Evolutionary conservation across 2,113 vertebrate species (phyloP), one percentile per base, ranked within the genome.

Genomic region (Cygnus buccinator): DNA sequence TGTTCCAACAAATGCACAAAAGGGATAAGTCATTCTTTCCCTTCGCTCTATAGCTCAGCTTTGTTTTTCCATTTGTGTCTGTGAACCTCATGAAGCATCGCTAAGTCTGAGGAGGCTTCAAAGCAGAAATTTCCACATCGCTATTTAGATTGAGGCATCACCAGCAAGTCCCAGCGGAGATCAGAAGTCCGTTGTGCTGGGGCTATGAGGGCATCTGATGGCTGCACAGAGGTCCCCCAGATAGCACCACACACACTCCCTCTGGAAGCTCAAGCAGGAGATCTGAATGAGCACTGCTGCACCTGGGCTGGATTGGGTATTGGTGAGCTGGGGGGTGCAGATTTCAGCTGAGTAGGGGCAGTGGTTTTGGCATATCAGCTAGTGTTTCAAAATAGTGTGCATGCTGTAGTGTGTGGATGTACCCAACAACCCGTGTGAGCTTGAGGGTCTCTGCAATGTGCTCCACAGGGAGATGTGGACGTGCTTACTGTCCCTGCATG

Each of bases 381-480:
- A 6, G 17, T 8, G 6, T 48, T 89, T 39, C 61, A 44, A 4
- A 22, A 11, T 3, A 44, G 28, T 0, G 0, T 46, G 21, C n/a
- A n/a, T 29, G 7, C 31, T 43, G 22, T 23, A 61, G 31, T 9
- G 1, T 48, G 43, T 23, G 54, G 46, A 35, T 75, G 43, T 41
- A 61, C 35, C 23, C 33, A 31, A 37, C 2, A 43, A 15, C 0
- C 1, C 7, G 4, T 4, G 28, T 37, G 80, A 61, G 57, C 76
- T 43, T 31, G 33, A 63, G 39, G 48, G 33, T 78, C 46, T 44
- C 44, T 78, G 57, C 61, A 14, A n/a, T 19, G n/a, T 41, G 39
- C 39, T 92, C 57, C 2, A 1, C 22, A 61, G 63, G 25, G 17
- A 0, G 5, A 68, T 31, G 44, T 29, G 66, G 37, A 55, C 0